Base-by-base conservation (phyloP, 2,797 vertebrate species). In the Heteromormyrus szaboi region DNA sequence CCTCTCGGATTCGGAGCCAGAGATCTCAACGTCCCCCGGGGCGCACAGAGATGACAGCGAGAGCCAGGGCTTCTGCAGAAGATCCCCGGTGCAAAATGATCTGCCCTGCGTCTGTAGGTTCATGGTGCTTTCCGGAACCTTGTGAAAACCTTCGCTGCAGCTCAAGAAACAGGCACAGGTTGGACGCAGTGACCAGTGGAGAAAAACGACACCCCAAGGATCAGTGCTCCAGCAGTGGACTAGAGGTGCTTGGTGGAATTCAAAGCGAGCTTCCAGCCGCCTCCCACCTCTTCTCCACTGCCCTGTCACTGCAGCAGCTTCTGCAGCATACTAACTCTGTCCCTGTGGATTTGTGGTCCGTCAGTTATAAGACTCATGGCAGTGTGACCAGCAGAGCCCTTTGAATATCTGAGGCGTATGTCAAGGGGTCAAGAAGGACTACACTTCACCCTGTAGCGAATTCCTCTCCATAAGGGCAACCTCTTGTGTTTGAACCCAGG, bases 151-250 rank as follows among this genome's bases (percentile, higher is more conserved):
- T 84, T 25, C 19, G 2, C 44, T 2, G 79, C 79, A 56, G 50
- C 41, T 46, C 41, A 11, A 56, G 51, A 56, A 25, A 86, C 1
- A 56, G 85, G 25, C 51, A 25, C 4, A 29, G 19, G 12, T 50
- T 0, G 11, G 83, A 85, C 50, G 17, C 14, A 22, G 11, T 86
- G 25, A 6, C 50, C 85, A 33, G 51, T 59, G n/a, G 11, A 14
- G 46, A 44, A 54, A 51, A 29, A 19, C 7, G n/a, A 22, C 56
- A 4, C 14, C 54, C 19, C 54, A 56, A 14, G 92, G 91, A 68
- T 90, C 91, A 81, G 88, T 90, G 91, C 91, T 81, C 83, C 89
- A 89, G 29, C 53, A 54, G 65, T 22, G 8, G 41, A 22, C 72
- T 51, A 46, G 41, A 46, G 79, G 44, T 59, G 76, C 83, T 68